Conservation (phyloP, 2,888 invertebrate genomes). For the Callimorpha dominula region DNA sequence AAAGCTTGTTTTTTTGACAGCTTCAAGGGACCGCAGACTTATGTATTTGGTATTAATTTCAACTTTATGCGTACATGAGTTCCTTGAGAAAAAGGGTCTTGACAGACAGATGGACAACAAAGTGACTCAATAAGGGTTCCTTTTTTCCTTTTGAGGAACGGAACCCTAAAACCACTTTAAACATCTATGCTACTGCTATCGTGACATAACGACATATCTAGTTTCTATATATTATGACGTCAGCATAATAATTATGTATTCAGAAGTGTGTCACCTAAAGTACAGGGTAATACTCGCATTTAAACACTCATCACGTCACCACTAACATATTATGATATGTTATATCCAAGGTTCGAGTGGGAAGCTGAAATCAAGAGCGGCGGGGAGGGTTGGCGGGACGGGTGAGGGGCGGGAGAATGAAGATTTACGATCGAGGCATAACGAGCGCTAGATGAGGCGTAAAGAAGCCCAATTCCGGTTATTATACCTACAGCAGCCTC, state of each 20-base stretch:
- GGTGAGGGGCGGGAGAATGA: slow-evolving; percentile 70
- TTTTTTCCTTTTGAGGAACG: too few relatives aligned
- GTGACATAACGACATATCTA: neutral
- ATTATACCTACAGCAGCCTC: slow-evolving; percentile 77
- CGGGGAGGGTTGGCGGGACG: slow-evolving; percentile 28
- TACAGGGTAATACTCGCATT: slow-evolving; percentile 40
- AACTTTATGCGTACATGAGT: too few relatives aligned
- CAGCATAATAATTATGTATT: slow-evolving; percentile 30
- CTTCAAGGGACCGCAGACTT: too few relatives aligned
- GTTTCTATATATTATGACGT: neutral
- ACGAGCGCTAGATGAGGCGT: slow-evolving; percentile 87
- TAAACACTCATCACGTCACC: slow-evolving; percentile 61
- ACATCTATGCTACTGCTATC: neutral
- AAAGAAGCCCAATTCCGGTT: slow-evolving; percentile 85
- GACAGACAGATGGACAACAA: too few relatives aligned
- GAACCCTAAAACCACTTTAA: neutral
- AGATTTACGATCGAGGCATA: slow-evolving; percentile 85
- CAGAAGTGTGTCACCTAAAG: slow-evolving; percentile 29
- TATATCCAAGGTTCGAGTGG: slow-evolving; percentile 72
- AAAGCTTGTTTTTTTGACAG: too few relatives aligned
- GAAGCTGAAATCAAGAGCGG: slow-evolving; percentile 69
- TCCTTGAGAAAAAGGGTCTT: too few relatives aligned
- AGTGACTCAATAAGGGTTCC: too few relatives aligned
- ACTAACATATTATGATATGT: slow-evolving; percentile 71
- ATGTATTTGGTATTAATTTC: too few relatives aligned